phyloP scores from a whole-genome alignment of 2,113 vertebrate species.

The Girardinichthys multiradiatus region DNA sequence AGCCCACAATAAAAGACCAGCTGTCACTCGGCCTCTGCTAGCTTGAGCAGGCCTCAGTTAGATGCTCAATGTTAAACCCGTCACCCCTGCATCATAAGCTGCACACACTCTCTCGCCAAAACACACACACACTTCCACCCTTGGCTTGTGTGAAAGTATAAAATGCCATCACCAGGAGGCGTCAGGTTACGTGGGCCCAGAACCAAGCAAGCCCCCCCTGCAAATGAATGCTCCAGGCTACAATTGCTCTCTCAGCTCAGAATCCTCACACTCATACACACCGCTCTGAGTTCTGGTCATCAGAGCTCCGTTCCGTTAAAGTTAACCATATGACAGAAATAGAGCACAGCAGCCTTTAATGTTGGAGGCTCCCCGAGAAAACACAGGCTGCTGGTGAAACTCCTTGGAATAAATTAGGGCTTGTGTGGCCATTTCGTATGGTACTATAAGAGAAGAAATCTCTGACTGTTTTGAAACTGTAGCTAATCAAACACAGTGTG shows the following conservation, averaged over 20 bases:
- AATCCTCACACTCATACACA: slow-evolving; percentile 37
- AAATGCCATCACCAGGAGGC: slow-evolving; percentile 68
- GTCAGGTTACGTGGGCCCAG: slow-evolving; percentile 74
- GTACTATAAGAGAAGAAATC: slow-evolving; percentile 46
- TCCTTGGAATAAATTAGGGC: slow-evolving; percentile 65
- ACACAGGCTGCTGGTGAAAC: slow-evolving; percentile 59
- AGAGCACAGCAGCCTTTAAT: slow-evolving; percentile 67
- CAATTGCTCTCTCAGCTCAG: slow-evolving; percentile 43
- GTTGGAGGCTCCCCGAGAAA: slow-evolving; percentile 54
- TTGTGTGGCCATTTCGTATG: slow-evolving; percentile 59
- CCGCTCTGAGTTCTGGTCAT: slow-evolving; percentile 23
- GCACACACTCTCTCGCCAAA: slow-evolving; percentile 17
- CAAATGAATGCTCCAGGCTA: slow-evolving; percentile 59
- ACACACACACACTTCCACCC: slow-evolving; percentile 20
- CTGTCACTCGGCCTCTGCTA: slow-evolving; percentile 71
- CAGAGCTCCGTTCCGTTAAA: slow-evolving; percentile 64
- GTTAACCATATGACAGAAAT: slow-evolving; percentile 70
- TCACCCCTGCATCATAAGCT: background rate
- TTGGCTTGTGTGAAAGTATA: slow-evolving; percentile 66
- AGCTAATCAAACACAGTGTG: slow-evolving; percentile 55
- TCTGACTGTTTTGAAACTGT: slow-evolving; percentile 50
- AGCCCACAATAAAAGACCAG: slow-evolving; percentile 80
- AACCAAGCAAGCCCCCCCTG: slow-evolving; percentile 64
- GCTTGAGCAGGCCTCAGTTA: slow-evolving; percentile 53
- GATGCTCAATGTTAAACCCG: slow-evolving; percentile 33